Evolutionary conservation across 2,888 invertebrate species (phyloP), one percentile per base, ranked within the genome.

Genomic region (Papilio protenor): DNA sequence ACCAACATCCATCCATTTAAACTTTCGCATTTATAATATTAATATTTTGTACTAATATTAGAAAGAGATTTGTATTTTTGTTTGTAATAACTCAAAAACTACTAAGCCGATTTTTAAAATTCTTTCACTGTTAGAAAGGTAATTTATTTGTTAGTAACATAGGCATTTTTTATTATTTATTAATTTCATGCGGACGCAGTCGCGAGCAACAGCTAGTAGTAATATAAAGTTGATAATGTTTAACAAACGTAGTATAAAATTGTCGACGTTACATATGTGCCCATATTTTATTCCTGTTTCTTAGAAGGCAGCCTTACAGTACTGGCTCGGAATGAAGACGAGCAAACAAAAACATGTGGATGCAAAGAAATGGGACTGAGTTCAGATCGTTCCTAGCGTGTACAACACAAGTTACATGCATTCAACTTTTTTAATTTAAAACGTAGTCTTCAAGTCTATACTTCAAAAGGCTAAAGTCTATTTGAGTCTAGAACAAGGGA

Each of bases 401-500:
- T 52, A 55, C 14, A 70, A 52, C 77, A 55, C 61, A 74, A 55
- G 52, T 72, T 72, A 75, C 75, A 78, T 55, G 64, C 47, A 78
- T 72, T 66, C 72, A 78, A 75, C 52, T 75, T 78, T 75, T 75
- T 77, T 70, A 57, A 72, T 78, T 78, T 75, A 75, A 40, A 66
- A 55, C 33, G 45, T 27, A 59, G 74, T 73, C 59, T 70, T 75
- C 74, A 61, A 75, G 77, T 78, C 74, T 70, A 52, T 70, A 40
- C 70, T 77, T 75, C 52, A 78, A 72, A 72, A 75, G 78, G 72
- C 52, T 75, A 21, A 49, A 71, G 71, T 75, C 49, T 78, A 55
- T 78, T 78, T 72, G 75, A 75, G 55, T 52, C 52, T 55, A 27
- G 64, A 72, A 75, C 71, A 75, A 75, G 61, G 21, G 27, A 75